These are phyloP conservation scores for Parnassius smintheus DNA, from an alignment of 2,888 invertebrate species.

Conservation along the genomic window DNA sequence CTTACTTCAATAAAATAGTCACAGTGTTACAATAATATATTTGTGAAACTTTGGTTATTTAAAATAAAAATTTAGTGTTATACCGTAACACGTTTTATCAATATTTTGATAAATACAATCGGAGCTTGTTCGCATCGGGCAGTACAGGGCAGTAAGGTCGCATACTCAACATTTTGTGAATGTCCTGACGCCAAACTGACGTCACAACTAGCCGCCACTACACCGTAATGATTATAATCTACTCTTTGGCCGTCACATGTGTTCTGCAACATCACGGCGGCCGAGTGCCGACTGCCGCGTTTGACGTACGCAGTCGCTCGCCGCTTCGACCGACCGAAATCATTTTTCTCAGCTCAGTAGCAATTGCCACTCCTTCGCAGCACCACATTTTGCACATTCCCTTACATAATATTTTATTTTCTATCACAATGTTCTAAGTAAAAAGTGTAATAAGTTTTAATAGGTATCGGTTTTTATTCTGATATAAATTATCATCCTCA, in stretches of 20 bases:
- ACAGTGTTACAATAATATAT: no score
- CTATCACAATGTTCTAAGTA: conserved; percentile 17
- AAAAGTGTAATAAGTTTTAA: conserved; percentile 10
- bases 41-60: no score
- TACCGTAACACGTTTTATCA: conserved; percentile 1
- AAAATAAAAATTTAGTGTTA: no score
- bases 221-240: no score
- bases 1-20: no score
- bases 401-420: background rate
- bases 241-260: background rate
- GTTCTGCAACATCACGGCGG: conserved; percentile 4
- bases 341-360: conserved; percentile 12
- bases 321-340: conserved; percentile 17
- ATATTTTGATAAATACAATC: conserved; percentile 3
- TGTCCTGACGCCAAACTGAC: conserved; percentile 1
- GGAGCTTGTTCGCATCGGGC: conserved; percentile 1
- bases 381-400: conserved; percentile 9
- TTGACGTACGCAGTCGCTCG: conserved; percentile 7
- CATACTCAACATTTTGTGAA: background rate
- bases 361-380: conserved; percentile 16
- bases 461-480: background rate
- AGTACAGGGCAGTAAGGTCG: background rate
- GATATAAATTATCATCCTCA: background rate
- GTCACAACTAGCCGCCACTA: conserved; percentile 13
- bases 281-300: conserved; percentile 5